Base-by-base conservation (phyloP, 2,113 vertebrate species). In the Hystrix cristata region DNA sequence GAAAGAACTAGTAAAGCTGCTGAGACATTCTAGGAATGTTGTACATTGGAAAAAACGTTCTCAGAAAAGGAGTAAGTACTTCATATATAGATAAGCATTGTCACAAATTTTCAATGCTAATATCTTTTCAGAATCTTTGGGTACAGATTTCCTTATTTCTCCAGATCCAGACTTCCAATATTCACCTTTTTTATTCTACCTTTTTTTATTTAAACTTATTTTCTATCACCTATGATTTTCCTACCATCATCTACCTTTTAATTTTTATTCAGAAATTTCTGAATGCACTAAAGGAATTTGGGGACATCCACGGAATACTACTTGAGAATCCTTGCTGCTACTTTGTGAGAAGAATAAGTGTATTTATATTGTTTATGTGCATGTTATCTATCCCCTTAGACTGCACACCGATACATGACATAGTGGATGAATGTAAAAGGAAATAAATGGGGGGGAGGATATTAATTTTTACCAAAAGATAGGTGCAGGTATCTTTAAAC, bases 391-490 rank as follows among this genome's bases (percentile, higher is more conserved):
- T 51, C 74, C 64, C 59, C 38, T 59, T 88, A 51, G 25, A 69
- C 59, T 10, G 29, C 34, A 31, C 88, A 5, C 23, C 59, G 23
- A 34, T 65, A 76, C 34, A 51, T 82, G 65, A 95, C 64, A 69
- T 67, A 4, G 51, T 48, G 59, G 48, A 38, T 74, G 11, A n/a
- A 88, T 74, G 3, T 80, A 92, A 86, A 74, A 62, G n/a, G 80
- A 71, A 87, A 71, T 55, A 53, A 86, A 60, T 53, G 72, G 51
- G n/a, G 48, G 3, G 29, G 8, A 76, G 9, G 64, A 82, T 87
- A 29, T 74, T 82, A 82, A 76, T 92, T 88, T 92, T 92, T 38
- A 57, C 11, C 31, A 57, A 74, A 83, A 87, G 29, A 55, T 21
- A 55, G 15, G 5, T 38, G 88, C 19, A 57, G 34, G 3, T 82